Base-by-base conservation (phyloP, 2,888 invertebrate species). In the Cepaea hortensis region DNA sequence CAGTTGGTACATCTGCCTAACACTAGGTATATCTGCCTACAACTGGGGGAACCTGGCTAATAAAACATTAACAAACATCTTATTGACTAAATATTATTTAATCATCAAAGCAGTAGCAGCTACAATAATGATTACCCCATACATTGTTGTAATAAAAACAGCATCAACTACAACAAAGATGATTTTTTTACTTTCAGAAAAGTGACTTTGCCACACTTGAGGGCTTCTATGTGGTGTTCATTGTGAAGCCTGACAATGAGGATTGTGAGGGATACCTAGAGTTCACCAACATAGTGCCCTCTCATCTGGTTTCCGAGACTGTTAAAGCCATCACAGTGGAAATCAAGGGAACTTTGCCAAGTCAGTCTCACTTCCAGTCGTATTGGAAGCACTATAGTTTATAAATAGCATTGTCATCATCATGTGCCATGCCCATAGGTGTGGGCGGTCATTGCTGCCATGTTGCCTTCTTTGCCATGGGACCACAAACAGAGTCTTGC, bases 171-270 rank as follows among this genome's bases (percentile, higher is more conserved):
- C 23, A 73, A 11, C 62, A 35, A 73, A 61, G 20, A 9, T 55
- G 50, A 6, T 3, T 76, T 11, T 73, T 83, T 72, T 23, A 73
- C 82, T 95, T 95, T 6, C 94, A 97, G 97, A 96, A 96, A 95
- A 95, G 95, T 89, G 95, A 91, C 80, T 93, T 92, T 88, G 81
- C 23, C 1, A 48, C 89, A 1, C 89, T 90, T 6, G 97, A 89
- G 5, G 90, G 97, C 0, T 97, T 97, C 95, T 97, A 96, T 96
- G 13, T 95, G 15, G 86, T 86, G 46, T 82, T 86, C 48, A 86
- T 82, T 73, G 81, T 81, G 62, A 86, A 86, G 46, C 81, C 86
- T 3, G 50, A 82, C 65, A 81, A 86, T 23, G 46, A 76, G 62
- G 86, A 81, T 55, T 86, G 86, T 81, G 86, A 81, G 15, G 81